These are phyloP conservation scores for Thinocorus orbignyianus DNA, from an alignment of 2,113 vertebrate genomes.

Conservation along the genomic window DNA sequence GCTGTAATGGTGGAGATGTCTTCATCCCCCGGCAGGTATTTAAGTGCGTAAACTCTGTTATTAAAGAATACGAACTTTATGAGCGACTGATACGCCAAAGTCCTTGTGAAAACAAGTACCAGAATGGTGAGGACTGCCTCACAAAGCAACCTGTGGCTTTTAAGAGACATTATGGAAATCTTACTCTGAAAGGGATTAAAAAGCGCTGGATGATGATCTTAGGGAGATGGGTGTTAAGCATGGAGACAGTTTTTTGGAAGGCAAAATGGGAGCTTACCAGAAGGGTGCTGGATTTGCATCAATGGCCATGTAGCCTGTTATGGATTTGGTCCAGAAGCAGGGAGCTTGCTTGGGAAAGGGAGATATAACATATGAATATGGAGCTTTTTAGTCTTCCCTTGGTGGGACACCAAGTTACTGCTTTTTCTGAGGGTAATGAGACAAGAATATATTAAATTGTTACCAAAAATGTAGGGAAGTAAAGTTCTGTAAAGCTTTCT, in stretches of 20 bases:
- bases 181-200: background rate
- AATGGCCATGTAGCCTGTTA: background rate
- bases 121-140: background rate
- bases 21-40: background rate
- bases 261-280: background rate
- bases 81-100: conserved; percentile 6
- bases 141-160: background rate
- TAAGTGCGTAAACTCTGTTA: background rate
- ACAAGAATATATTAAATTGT: background rate
- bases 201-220: background rate
- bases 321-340: background rate
- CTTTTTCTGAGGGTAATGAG: background rate
- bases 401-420: background rate
- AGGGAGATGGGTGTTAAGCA: background rate
- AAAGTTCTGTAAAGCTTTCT: background rate
- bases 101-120: background rate
- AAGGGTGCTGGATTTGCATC: background rate
- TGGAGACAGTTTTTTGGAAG: background rate
- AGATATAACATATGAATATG: background rate
- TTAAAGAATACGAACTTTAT: conserved; percentile 2
- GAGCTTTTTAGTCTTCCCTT: background rate
- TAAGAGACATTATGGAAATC: background rate
- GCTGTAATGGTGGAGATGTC: background rate
- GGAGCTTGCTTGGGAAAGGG: background rate
- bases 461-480: background rate